A percentile compares a stretch with the other conserved stretches of the same genome.
Conservation (phyloP, 2,888 invertebrate genomes). For the Lepeophtheirus nordmannii region DNA sequence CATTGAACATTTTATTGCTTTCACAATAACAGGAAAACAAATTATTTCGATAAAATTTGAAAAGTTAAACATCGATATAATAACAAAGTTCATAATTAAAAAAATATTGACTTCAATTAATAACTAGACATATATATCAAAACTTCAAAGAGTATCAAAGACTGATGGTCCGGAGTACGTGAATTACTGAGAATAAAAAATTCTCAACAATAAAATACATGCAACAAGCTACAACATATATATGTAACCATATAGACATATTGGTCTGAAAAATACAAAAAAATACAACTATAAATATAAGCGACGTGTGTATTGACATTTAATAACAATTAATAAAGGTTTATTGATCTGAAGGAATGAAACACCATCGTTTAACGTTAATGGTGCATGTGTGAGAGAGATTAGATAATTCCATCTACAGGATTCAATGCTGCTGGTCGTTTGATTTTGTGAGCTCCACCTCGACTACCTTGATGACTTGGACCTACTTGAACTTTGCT, state of each 20-base stretch:
- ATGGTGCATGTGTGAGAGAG: not conserved
- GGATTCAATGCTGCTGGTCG: too few relatives aligned
- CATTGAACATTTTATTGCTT: slow-evolving; percentile 24
- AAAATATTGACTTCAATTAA: not conserved
- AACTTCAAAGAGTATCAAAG: too few relatives aligned
- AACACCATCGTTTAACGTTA: too few relatives aligned
- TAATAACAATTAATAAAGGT: too few relatives aligned
- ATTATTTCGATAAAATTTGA: not conserved
- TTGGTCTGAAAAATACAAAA: not conserved
- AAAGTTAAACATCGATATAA: not conserved
- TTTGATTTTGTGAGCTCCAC: slow-evolving; percentile 31
- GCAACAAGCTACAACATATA: too few relatives aligned
- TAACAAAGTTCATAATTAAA: not conserved
- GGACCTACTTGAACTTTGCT: slow-evolving; percentile 47
- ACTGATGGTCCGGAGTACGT: too few relatives aligned
- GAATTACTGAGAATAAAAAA: too few relatives aligned
- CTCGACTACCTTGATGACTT: slow-evolving; percentile 46
- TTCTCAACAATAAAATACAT: too few relatives aligned
- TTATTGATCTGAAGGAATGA: too few relatives aligned
- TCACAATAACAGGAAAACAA: slow-evolving; percentile 24
- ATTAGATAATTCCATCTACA: not conserved
- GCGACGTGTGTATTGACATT: too few relatives aligned
- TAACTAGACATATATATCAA: too few relatives aligned
- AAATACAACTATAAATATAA: not conserved
- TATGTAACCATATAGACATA: not conserved